Evolutionary conservation across 2,113 vertebrate species (phyloP), one percentile per base, ranked within the genome.

Genomic region (Muscicapa adusta): DNA sequence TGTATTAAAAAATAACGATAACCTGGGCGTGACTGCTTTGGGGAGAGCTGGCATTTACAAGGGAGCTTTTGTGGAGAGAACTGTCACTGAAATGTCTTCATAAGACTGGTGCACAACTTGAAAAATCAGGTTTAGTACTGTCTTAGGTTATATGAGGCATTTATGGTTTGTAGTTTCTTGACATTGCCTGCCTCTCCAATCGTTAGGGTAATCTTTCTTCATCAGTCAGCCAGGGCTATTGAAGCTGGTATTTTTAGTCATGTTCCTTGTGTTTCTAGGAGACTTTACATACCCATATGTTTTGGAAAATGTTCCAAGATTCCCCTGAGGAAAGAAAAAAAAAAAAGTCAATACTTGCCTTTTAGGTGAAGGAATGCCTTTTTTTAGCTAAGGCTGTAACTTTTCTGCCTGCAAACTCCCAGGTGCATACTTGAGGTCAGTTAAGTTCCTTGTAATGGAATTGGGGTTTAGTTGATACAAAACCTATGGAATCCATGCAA

Each of bases 401-500:
- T 94, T 96, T 85, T 91, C 76, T 85, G 86, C 70, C 66, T 95
- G 47, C 14, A 15, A 95, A 93, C 36, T 95, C 91, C 77, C 65
- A 91, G 83, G 87, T 96, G 89, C 65, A 50, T 96, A 94, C 56
- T 82, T 97, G 86, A 98, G 88, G 95, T 95, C 95, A 96, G 82
- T 76, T 97, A 71, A 88, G 75, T 96, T 96, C 89, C 94, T 96
- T 93, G 73, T 89, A 90, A 78, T 94, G 91, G 89, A 97, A 94
- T 89, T 88, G 54, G 80, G 80, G 75, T 93, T 97, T 94, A 91
- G 67, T 94, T 96, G 92, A 76, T 93, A 87, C 84, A 91, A 96
- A 97, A 92, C 77, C 87, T 85, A 66, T 89, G 89, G 93, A 96
- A 97, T 92, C 34, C 18, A 2, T 87, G 53, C 76, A 91, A 93